These are phyloP conservation scores for Fissipunctia ypsillon DNA, from an alignment of 2,888 invertebrate species.

Conservation along the genomic window DNA sequence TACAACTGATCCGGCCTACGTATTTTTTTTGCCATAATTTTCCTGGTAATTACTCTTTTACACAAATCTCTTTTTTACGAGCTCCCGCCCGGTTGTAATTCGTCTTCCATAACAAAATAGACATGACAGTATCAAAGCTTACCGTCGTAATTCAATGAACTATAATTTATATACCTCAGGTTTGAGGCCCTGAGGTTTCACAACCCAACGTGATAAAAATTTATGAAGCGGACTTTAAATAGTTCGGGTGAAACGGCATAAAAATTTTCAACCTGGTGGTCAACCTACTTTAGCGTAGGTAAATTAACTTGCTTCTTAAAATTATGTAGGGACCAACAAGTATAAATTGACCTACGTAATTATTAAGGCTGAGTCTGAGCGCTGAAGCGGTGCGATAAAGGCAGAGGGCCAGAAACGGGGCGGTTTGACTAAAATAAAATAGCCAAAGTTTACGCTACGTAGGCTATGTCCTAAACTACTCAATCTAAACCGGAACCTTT, in stretches of 20 bases:
- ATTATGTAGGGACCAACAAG: conserved; percentile 3
- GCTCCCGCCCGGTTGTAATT: not conserved
- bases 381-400: not conserved
- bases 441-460: too few relatives aligned
- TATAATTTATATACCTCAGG: not conserved
- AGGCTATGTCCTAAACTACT: not conserved
- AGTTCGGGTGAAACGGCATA: conserved; percentile 22
- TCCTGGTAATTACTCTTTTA: not conserved
- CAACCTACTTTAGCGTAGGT: conserved; percentile 11
- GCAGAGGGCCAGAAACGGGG: too few relatives aligned
- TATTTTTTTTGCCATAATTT: not conserved
- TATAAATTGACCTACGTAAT: not conserved
- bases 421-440: not conserved
- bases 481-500: not conserved
- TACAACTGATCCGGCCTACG: not conserved
- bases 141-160: conserved; percentile 43
- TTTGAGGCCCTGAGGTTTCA: conserved; percentile 10
- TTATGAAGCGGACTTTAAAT: conserved; percentile 53
- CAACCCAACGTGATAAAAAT: conserved; percentile 51
- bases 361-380: not conserved
- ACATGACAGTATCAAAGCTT: conserved; percentile 4
- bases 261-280: conserved; percentile 19
- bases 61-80: not conserved
- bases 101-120: conserved; percentile 7
- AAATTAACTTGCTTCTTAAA: conserved; percentile 36